These are phyloP conservation scores for Dendroctonus ponderosae DNA, from an alignment of 1,140 invertebrate species.

Conservation along the genomic window DNA sequence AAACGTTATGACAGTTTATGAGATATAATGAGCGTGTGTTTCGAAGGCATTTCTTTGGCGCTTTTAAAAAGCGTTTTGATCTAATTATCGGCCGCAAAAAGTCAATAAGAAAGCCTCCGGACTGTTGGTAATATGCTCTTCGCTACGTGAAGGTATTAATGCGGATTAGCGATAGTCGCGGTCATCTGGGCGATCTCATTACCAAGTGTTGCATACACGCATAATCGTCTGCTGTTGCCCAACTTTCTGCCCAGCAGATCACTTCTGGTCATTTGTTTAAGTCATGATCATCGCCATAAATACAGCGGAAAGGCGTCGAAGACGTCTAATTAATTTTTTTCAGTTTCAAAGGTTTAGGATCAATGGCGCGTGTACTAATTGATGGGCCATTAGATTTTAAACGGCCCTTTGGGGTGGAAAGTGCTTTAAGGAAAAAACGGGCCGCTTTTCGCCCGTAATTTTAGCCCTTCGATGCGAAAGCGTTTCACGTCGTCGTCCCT, in stretches of 20 bases:
- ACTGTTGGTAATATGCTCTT: conserved; percentile 28
- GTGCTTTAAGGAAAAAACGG: neutral
- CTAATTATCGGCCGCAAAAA: conserved; percentile 32
- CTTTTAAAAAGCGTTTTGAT: conserved; percentile 31
- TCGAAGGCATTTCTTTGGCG: conserved; percentile 28
- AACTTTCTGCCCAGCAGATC: too few relatives aligned
- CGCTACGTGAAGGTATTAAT: conserved; percentile 27
- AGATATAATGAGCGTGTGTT: conserved; percentile 33
- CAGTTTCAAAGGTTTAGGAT: conserved; percentile 11
- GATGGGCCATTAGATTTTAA: conserved; percentile 21
- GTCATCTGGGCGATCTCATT: conserved; percentile 5
- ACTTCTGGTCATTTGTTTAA: too few relatives aligned
- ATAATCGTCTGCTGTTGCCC: too few relatives aligned
- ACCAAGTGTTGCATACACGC: too few relatives aligned
- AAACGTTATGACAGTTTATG: conserved; percentile 35
- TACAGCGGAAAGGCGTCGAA: conserved; percentile 7
- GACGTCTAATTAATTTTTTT: conserved; percentile 17
- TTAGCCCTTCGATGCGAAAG: neutral
- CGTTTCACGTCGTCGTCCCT: neutral
- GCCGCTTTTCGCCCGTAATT: neutral
- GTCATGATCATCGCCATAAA: neutral
- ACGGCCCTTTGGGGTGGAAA: conserved; percentile 6
- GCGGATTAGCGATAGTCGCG: conserved; percentile 11
- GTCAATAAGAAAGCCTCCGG: conserved; percentile 17
- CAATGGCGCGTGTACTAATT: conserved; percentile 17